Evolutionary conservation across 2,888 invertebrate species (phyloP), one percentile per base, ranked within the genome.

Genomic region (Argyra leucocephala): DNA sequence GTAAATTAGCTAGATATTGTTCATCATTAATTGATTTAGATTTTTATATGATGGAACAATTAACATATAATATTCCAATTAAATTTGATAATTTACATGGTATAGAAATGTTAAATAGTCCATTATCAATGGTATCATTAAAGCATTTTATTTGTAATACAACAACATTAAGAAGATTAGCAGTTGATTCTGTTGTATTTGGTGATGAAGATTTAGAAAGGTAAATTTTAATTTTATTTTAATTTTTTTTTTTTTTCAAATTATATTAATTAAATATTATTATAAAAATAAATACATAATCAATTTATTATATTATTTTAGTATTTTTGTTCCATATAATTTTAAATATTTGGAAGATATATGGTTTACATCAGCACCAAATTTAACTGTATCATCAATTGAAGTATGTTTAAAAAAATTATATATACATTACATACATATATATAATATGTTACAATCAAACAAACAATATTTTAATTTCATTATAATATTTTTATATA

Each of bases 321-420:
- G 88, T 73, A 82, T 88, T 74, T 82, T 88, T 69, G 84, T 85
- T 22, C 84, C 87, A 63, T 82, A 85, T 74, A 84, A 85, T 70
- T 86, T 88, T 72, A 79, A 82, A 37, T 77, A 82, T 67, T 78
- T 88, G 59, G 88, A 88, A 79, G 85, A 86, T 66, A 79, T 88
- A 66, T 87, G 88, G 86, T 86, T 88, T 70, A 86, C 87, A 1
- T 82, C 85, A 72, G 88, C 88, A 0, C 84, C 85, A 10, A 84
- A 84, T 63, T 78, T 88, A 31, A 86, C 88, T 0, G 76, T 81
- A 5, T 83, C 83, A 64, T 83, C 86, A 0, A 85, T 88, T 61
- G 86, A 88, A 74, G 79, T 77, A 66, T 67, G 63, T 31, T 12
- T 7, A 36, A 15, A 15, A 18, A 59, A 26, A 31, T 61, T n/a